A percentile compares a stretch with the other conserved stretches of the same genome.
phyloP scores from a whole-genome alignment of 1,140 invertebrate genomes.

The Drosophila nebulosa region DNA sequence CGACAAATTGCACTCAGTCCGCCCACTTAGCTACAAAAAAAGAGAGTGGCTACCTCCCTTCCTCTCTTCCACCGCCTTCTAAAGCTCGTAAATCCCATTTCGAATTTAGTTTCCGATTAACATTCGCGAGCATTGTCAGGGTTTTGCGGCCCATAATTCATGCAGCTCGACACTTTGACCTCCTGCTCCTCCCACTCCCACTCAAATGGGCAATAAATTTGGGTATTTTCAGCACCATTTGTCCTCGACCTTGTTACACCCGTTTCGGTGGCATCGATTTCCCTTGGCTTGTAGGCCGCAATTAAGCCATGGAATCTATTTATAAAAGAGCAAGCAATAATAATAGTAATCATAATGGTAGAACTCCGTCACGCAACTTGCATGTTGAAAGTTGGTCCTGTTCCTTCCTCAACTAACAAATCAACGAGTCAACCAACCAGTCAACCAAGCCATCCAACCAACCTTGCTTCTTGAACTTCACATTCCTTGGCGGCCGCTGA shows the following conservation, averaged over 20 bases:
- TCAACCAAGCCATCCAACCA: constrained; percentile 5
- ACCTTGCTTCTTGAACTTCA: constrained; percentile 74
- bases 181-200: not conserved
- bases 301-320: constrained; percentile 65
- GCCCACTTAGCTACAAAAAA: not conserved
- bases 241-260: constrained; percentile 62
- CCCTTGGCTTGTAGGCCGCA: constrained; percentile 45
- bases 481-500: constrained; percentile 51
- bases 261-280: constrained; percentile 64
- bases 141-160: constrained; percentile 38
- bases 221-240: constrained; percentile 31
- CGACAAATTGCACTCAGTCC: not conserved
- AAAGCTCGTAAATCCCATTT: constrained; percentile 51
- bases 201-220: constrained; percentile 59
- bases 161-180: constrained; percentile 34
- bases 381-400: constrained; percentile 11
- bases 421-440: constrained; percentile 25
- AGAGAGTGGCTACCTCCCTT: too few relatives aligned
- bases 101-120: constrained; percentile 67
- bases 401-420: not conserved
- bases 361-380: constrained; percentile 55
- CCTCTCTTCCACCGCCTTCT: not conserved
- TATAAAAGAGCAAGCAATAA: constrained; percentile 27
- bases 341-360: constrained; percentile 17
- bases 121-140: constrained; percentile 41